A percentile compares a stretch with the other conserved stretches of the same genome.
Evolutionary conservation across 2,888 invertebrate species (phyloP).

Genomic region (Toxonevra muliebris): DNA sequence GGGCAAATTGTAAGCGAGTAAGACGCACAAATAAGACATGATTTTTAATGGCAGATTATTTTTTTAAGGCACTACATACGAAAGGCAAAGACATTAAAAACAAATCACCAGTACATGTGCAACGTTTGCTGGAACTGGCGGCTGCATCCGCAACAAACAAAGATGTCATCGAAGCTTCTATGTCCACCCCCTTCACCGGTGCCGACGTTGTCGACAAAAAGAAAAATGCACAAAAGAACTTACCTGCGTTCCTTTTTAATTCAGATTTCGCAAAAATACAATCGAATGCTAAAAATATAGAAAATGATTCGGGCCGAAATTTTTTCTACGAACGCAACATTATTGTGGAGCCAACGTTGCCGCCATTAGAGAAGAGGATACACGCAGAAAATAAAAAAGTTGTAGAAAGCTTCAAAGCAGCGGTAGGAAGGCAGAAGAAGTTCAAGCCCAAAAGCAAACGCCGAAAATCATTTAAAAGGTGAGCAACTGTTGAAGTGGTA

Average conservation of each 20-base stretch:
- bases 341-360: conserved; percentile 48
- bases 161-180: not conserved
- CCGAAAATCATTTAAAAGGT: no score
- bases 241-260: conserved; percentile 48
- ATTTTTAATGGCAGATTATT: not conserved
- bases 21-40: no score
- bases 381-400: conserved; percentile 16
- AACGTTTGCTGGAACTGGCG: conserved; percentile 37
- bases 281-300: conserved; percentile 57
- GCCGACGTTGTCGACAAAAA: conserved; percentile 38
- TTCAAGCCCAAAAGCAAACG: no score
- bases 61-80: conserved; percentile 40
- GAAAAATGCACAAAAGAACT: conserved; percentile 40
- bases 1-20: conserved; percentile 35
- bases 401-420: not conserved
- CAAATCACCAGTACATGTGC: conserved; percentile 40
- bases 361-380: conserved; percentile 43
- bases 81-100: conserved; percentile 37
- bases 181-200: conserved; percentile 29
- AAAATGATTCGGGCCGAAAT: conserved; percentile 51
- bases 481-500: conserved; percentile 3
- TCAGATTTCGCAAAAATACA: conserved; percentile 55
- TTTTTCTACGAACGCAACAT: conserved; percentile 55
- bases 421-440: no score
- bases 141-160: conserved; percentile 33